phyloP scores from a whole-genome alignment of 2,888 invertebrate species.

The Magallana nippona region DNA sequence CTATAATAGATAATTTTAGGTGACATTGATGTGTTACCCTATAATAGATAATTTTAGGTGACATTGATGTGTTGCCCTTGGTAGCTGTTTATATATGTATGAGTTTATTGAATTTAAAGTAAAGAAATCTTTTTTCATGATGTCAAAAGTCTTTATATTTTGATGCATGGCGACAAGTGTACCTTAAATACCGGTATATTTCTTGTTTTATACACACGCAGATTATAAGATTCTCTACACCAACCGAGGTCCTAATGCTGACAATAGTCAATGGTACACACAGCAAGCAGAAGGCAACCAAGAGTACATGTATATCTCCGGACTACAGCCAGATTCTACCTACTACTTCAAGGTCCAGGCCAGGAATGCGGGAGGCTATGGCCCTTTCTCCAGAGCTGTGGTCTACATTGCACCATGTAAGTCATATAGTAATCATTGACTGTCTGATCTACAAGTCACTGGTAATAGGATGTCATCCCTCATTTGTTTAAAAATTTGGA shows the following conservation, averaged over 20 bases:
- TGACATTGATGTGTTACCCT: too few relatives aligned
- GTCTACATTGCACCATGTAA: slow-evolving; percentile 20
- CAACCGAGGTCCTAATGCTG: background rate
- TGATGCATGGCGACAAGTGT: background rate
- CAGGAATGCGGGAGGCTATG: slow-evolving; percentile 4
- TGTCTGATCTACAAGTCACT: too few relatives aligned
- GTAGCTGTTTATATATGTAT: too few relatives aligned
- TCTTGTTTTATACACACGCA: background rate
- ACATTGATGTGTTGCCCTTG: too few relatives aligned
- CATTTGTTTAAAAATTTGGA: too few relatives aligned
- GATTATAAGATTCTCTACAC: slow-evolving; percentile 5
- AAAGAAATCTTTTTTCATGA: too few relatives aligned
- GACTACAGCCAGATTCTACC: slow-evolving; percentile 14
- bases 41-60: too few relatives aligned
- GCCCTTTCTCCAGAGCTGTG: background rate
- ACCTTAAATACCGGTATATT: background rate
- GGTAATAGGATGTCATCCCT: too few relatives aligned
- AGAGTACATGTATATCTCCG: background rate
- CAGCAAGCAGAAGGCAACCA: background rate
- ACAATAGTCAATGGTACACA: slow-evolving; percentile 13
- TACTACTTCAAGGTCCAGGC: slow-evolving; percentile 18
- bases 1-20: too few relatives aligned
- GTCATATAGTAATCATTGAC: background rate
- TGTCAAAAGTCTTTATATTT: too few relatives aligned
- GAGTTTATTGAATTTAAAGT: too few relatives aligned